Evolutionary conservation across 1,140 invertebrate genomes (phyloP).

Genomic region (Drosophila mojavensis): DNA sequence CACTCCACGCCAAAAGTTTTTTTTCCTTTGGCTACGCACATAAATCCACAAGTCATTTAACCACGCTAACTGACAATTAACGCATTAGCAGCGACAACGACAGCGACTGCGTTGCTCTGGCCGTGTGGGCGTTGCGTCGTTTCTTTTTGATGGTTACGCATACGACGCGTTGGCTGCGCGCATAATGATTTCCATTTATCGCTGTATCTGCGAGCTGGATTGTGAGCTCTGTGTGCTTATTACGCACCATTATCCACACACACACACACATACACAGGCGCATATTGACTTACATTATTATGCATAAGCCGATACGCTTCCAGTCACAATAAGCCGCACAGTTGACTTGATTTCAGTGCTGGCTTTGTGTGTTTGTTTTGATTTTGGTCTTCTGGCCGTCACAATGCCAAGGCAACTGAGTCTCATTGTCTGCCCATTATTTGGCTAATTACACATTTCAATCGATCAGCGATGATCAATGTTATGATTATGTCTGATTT

Average conservation of each 20-base stretch:
- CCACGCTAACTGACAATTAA: constrained; percentile 76
- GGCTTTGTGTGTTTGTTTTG: constrained; percentile 25
- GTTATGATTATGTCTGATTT: constrained; percentile 50
- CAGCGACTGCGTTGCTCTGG: constrained; percentile 8
- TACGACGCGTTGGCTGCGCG: constrained; percentile 59
- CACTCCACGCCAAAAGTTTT: constrained; percentile 34
- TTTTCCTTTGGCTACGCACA: constrained; percentile 4
- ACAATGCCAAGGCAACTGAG: constrained; percentile 66
- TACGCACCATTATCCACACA: constrained; percentile 71
- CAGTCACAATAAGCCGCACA: constrained; percentile 27
- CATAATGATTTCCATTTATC: constrained; percentile 66
- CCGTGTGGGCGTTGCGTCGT: constrained; percentile 52
- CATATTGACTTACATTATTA: background rate
- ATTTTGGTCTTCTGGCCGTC: constrained; percentile 47
- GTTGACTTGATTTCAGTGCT: constrained; percentile 20
- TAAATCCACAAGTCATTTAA: constrained; percentile 71
- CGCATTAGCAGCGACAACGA: constrained; percentile 64
- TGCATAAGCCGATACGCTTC: background rate
- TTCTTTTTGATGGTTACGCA: constrained; percentile 65
- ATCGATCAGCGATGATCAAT: constrained; percentile 49
- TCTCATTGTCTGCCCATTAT: constrained; percentile 63
- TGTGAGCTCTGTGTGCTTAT: constrained; percentile 63
- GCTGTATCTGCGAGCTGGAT: constrained; percentile 36
- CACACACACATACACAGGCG: constrained; percentile 27
- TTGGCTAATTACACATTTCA: constrained; percentile 67